phyloP scores from a whole-genome alignment of 2,888 invertebrate species.

The Alsophila aescularia region DNA sequence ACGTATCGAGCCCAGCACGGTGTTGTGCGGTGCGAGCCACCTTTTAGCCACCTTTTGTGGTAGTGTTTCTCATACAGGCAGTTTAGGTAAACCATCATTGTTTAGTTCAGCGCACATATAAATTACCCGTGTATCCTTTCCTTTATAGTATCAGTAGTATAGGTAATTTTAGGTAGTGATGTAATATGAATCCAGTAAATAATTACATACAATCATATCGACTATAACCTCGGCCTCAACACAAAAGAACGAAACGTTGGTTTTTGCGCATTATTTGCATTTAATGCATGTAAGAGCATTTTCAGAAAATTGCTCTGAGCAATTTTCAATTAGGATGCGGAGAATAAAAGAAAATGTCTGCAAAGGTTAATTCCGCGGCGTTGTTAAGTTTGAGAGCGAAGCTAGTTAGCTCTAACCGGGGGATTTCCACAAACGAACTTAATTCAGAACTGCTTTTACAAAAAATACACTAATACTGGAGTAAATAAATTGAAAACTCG shows the following conservation, averaged over 20 bases:
- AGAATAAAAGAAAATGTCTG: conserved; percentile 34
- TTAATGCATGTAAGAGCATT: conserved; percentile 14
- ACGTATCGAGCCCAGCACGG: no score
- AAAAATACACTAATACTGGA: not conserved
- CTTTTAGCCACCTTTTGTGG: no score
- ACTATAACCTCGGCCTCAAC: not conserved
- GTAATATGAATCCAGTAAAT: not conserved
- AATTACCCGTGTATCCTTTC: no score
- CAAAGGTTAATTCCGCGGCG: conserved; percentile 21
- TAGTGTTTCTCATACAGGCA: no score
- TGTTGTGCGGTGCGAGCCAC: no score
- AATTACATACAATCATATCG: not conserved
- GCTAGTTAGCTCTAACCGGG: not conserved
- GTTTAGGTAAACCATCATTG: no score
- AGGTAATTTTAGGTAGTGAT: no score
- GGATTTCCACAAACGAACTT: not conserved
- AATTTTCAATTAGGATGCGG: conserved; percentile 7
- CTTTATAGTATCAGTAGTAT: no score
- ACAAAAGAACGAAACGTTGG: conserved; percentile 4
- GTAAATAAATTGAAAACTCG: not conserved
- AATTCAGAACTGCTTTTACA: not conserved
- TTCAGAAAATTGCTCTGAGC: conserved; percentile 13
- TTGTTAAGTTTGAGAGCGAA: conserved; percentile 18
- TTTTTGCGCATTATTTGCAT: not conserved
- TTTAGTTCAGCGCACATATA: no score